Evolutionary conservation across 92 coral and sea anemone species (phyloP).

Genomic region (Umimayanthus kanabou): DNA sequence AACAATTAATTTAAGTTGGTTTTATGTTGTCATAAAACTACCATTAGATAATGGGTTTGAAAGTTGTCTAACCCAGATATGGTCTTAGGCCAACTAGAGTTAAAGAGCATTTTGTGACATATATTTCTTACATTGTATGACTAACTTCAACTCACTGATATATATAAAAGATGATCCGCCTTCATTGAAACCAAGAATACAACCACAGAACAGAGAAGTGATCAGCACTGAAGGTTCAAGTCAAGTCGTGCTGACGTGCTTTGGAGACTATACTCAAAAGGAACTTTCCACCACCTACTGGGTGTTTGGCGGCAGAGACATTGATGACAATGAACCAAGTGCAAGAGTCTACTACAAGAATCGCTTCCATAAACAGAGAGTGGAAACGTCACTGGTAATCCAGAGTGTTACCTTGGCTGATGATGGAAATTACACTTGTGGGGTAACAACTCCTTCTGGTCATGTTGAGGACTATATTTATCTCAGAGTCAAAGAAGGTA

Average conservation of each 20-base stretch:
- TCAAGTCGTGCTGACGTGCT: slow-evolving; percentile 8
- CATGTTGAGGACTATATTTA: neutral
- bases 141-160: neutral
- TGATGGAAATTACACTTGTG: slow-evolving; percentile 32
- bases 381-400: slow-evolving; percentile 13
- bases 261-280: neutral
- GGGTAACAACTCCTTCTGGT: neutral
- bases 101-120: neutral
- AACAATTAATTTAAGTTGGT: no score
- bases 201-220: neutral
- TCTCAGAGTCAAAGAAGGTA: slow-evolving; percentile 28
- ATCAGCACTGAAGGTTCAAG: slow-evolving; percentile 7
- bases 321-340: neutral
- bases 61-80: no score
- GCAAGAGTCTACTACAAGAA: slow-evolving; percentile 8
- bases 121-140: neutral
- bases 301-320: neutral
- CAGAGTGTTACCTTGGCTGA: slow-evolving; percentile 13
- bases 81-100: no score
- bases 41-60: no score
- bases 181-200: neutral
- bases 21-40: no score
- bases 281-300: neutral
- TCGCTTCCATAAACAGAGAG: neutral
- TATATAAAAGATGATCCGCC: neutral